phyloP scores from a whole-genome alignment of 2,797 vertebrate genomes.

The Darevskia nairensis region DNA sequence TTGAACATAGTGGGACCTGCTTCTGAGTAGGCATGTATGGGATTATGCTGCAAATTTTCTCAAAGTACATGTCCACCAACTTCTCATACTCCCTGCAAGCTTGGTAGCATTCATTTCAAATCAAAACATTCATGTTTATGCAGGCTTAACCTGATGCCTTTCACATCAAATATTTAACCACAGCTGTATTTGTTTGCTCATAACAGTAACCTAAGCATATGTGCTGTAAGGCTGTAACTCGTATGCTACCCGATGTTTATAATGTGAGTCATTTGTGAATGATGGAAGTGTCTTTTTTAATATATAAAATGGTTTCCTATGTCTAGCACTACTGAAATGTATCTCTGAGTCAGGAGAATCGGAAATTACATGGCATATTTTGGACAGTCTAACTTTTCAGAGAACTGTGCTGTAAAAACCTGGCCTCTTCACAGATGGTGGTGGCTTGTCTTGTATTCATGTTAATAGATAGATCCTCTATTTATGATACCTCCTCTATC shows the following conservation, averaged over 20 bases:
- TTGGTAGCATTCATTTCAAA: neutral
- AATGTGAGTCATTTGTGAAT: neutral
- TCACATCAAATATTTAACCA: conserved; percentile 20
- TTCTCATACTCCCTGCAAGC: neutral
- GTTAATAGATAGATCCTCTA: neutral
- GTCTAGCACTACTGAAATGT: neutral
- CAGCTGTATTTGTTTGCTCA: neutral
- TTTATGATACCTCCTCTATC: neutral
- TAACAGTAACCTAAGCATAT: neutral
- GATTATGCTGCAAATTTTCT: neutral
- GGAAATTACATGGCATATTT: neutral
- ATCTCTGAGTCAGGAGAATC: neutral
- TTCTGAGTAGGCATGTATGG: too few relatives aligned
- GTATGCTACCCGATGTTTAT: neutral
- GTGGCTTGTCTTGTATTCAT: neutral
- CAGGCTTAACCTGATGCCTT: neutral
- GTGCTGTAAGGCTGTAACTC: neutral
- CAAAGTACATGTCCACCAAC: neutral
- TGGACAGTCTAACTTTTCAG: neutral
- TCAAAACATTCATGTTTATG: conserved; percentile 6
- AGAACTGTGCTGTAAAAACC: neutral
- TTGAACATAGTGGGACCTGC: neutral
- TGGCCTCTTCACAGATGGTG: neutral
- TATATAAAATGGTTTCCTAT: neutral
- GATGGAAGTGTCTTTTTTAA: neutral